A percentile compares a stretch with the other conserved stretches of the same genome.
These are phyloP conservation scores for Metopia argyrocephala DNA, from an alignment of 2,888 invertebrate genomes.

Conservation along the genomic window DNA sequence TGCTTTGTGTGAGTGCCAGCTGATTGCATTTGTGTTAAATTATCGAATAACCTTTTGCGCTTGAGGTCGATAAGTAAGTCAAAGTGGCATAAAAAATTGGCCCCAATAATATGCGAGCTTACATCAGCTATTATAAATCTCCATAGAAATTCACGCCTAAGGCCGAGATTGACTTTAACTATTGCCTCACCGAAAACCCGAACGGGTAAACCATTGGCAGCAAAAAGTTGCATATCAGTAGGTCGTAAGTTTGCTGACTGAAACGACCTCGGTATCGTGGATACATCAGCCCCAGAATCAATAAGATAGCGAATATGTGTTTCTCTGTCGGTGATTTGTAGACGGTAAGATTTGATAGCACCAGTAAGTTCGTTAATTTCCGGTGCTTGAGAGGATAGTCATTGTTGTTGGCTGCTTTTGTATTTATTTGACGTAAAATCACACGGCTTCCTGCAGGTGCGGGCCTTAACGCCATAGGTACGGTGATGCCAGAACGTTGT, in stretches of 20 bases:
- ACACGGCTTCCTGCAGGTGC: too few relatives aligned
- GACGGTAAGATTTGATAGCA: too few relatives aligned
- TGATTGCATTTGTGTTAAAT: too few relatives aligned
- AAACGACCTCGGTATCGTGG: not conserved
- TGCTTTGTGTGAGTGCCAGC: not conserved
- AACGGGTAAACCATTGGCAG: slow-evolving; percentile 31
- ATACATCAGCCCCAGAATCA: too few relatives aligned
- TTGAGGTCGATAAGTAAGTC: too few relatives aligned
- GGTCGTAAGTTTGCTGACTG: not conserved
- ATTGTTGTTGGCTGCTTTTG: too few relatives aligned
- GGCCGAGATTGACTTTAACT: slow-evolving; percentile 49
- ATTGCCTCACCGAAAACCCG: too few relatives aligned
- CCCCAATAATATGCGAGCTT: too few relatives aligned
- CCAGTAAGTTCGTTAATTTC: too few relatives aligned
- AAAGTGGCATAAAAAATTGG: too few relatives aligned
- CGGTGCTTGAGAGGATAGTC: too few relatives aligned
- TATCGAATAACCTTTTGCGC: too few relatives aligned
- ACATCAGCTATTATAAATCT: slow-evolving; percentile 46
- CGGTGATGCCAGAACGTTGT: slow-evolving; percentile 21
- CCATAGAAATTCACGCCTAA: slow-evolving; percentile 42
- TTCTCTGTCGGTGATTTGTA: not conserved
- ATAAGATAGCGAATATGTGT: slow-evolving; percentile 4
- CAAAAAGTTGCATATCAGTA: slow-evolving; percentile 28
- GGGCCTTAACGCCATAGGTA: slow-evolving; percentile 2
- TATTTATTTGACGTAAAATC: not conserved